Evolutionary conservation across 1,140 invertebrate genomes (phyloP), one percentile per base, ranked within the genome.

Genomic region (Probaryconus sp.): DNA sequence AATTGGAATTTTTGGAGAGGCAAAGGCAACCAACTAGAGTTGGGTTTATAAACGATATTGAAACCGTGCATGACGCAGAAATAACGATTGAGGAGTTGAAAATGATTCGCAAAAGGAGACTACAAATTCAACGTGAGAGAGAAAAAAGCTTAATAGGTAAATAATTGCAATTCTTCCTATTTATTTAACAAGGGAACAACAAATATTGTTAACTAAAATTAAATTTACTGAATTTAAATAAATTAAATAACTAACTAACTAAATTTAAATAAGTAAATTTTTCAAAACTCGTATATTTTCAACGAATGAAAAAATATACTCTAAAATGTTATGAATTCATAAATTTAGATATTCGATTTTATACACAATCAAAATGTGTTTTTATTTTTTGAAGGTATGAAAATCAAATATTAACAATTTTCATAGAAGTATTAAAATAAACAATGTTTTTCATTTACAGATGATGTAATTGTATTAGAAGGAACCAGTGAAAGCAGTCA

Each of bases 41-140:
- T 30, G 38, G 55, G 26, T 69, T 53, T 21, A 69, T 60, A n/a
- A 47, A 28, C 31, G 40, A 60, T 31, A 35, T 69, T 9, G 5
- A 53, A 53, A 43, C 53, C 1, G 24, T 50, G 5, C 45, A 69
- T 42, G 40, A 67, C 13, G 16, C 18, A 38, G 26, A 53, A 11
- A 16, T 58, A 5, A 48, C 42, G 2, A 37, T 38, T 3, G 26
- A 51, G 16, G 47, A 53, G 35, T 6, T 43, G 33, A 31, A 38
- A 24, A 40, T 37, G 0, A 51, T 60, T 48, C 24, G 45, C 5
- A 38, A 53, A 35, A 60, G 13, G 28, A 31, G 55, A 21, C 24
- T 42, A 14, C 26, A 26, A 45, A 45, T 7, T 26, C 31, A 60
- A 61, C 24, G 26, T 43, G 37, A 69, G 28, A 55, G 64, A 58